Evolutionary conservation across 2,888 invertebrate genomes (phyloP), one percentile per base, ranked within the genome.

Genomic region (Pterobdella sp.): DNA sequence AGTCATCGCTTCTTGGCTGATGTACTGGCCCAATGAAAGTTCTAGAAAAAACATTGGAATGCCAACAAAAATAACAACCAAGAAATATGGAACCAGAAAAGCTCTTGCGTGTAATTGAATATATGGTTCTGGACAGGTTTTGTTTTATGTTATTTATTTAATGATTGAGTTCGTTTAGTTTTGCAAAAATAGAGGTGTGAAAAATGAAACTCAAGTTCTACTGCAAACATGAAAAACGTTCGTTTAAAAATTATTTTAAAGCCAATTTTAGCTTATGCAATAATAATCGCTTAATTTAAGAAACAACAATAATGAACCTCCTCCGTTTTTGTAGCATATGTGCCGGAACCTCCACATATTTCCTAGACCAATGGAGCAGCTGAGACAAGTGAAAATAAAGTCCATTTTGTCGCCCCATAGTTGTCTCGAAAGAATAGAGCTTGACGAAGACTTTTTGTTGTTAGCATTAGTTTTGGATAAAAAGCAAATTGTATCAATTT

Each of bases 31-130:
- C 81, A 97, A 89, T 0, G 95, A 93, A 76, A 95, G 85, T 84
- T 98, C 97, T 90, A 98, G 90, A 84, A 97, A 94, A 86, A 97
- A 97, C 92, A 97, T 94, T 1, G 97, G 97, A 76, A 96, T 94
- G 1, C 97, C 97, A 77, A 95, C 96, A 77, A 95, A 88, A 80
- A 96, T 88, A 68, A 96, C 87, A 4, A 96, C 94, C 79, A 96
- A 87, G 84, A 94, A 90, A 86, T 97, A 98, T 0, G 97, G 97
- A 73, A 98, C 91, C 80, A 97, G 88, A 86, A 97, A 97, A 29
- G 97, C 97, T 36, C 97, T 90, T 92, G 86, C n/a, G n/a, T 37
- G 84, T 81, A 68, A 69, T 60, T 68, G 26, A 75, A n/a, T n/a
- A n/a, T n/a, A 26, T n/a, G n/a, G n/a, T n/a, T n/a, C n/a, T n/a